Evolutionary conservation across 2,888 invertebrate species (phyloP).

Genomic region (Tineola bisselliella): DNA sequence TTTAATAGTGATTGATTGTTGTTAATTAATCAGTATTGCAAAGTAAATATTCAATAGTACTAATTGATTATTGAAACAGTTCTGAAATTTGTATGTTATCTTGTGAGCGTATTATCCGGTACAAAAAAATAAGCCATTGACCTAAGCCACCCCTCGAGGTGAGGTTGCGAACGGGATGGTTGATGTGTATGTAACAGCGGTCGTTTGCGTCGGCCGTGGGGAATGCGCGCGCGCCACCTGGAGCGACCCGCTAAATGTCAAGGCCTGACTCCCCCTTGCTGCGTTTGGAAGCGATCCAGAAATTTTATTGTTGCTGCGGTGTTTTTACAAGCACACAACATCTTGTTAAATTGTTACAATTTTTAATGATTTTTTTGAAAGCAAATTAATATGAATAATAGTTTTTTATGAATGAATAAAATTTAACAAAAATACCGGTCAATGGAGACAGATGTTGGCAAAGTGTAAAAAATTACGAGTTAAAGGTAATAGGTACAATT

Average conservation of each 20-base stretch:
- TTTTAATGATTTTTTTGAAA: too few relatives aligned
- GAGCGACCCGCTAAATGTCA: conserved; percentile 48
- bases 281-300: conserved; percentile 51
- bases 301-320: not conserved
- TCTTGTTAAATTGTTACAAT: not conserved
- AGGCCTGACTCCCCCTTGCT: conserved; percentile 32
- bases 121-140: not conserved
- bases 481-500: not conserved
- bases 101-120: too few relatives aligned
- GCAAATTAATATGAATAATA: too few relatives aligned
- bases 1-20: too few relatives aligned
- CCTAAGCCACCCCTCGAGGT: not conserved
- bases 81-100: too few relatives aligned
- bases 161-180: not conserved
- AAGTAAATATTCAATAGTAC: too few relatives aligned
- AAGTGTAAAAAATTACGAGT: not conserved
- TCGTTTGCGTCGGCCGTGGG: conserved; percentile 9
- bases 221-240: conserved; percentile 46
- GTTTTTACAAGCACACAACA: not conserved
- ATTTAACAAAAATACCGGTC: too few relatives aligned
- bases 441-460: not conserved
- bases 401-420: too few relatives aligned
- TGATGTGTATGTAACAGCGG: not conserved
- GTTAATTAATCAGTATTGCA: too few relatives aligned
- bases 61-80: too few relatives aligned